Percentiles rank a stretch among this genome's conserved stretches.
These are phyloP conservation scores for Papilio polytes DNA, from an alignment of 1,140 invertebrate genomes.

Conservation along the genomic window DNA sequence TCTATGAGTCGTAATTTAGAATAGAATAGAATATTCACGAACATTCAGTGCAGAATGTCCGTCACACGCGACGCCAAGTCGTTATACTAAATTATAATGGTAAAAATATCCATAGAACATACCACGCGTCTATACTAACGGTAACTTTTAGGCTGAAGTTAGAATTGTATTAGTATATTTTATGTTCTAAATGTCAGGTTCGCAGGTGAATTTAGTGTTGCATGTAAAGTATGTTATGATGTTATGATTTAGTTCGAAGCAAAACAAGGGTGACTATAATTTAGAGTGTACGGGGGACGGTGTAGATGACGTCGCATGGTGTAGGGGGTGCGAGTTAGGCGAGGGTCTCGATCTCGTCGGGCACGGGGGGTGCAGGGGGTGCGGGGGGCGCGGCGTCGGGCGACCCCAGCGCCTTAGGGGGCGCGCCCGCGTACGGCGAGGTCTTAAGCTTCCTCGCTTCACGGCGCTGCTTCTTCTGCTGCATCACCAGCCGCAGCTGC, in stretches of 20 bases:
- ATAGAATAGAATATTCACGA: constrained; percentile 46
- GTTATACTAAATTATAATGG: constrained; percentile 9
- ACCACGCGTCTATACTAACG: neutral
- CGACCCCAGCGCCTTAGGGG: constrained; percentile 56
- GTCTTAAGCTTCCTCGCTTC: constrained; percentile 90
- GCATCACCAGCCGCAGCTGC: constrained; percentile 93
- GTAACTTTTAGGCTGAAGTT: neutral
- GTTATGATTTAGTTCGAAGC: constrained; percentile 9
- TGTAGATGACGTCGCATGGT: constrained; percentile 43
- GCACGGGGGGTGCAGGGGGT: constrained; percentile 58
- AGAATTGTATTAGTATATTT: neutral
- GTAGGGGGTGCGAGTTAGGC: constrained; percentile 58
- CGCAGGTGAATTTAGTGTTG: neutral
- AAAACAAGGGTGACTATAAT: constrained; percentile 41
- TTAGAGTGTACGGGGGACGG: constrained; percentile 41
- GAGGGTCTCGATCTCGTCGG: constrained; percentile 79
- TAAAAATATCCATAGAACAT: neutral
- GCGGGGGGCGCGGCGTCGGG: constrained; percentile 60
- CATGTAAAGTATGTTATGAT: neutral
- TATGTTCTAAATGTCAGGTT: constrained; percentile 1
- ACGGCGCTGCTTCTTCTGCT: constrained; percentile 92
- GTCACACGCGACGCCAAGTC: constrained; percentile 17
- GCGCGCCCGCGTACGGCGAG: constrained; percentile 87
- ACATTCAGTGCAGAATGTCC: constrained; percentile 5
- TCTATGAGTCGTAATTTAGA: constrained; percentile 65